Evolutionary conservation across 2,113 vertebrate species (phyloP).

Genomic region (Glaucomys volans): DNA sequence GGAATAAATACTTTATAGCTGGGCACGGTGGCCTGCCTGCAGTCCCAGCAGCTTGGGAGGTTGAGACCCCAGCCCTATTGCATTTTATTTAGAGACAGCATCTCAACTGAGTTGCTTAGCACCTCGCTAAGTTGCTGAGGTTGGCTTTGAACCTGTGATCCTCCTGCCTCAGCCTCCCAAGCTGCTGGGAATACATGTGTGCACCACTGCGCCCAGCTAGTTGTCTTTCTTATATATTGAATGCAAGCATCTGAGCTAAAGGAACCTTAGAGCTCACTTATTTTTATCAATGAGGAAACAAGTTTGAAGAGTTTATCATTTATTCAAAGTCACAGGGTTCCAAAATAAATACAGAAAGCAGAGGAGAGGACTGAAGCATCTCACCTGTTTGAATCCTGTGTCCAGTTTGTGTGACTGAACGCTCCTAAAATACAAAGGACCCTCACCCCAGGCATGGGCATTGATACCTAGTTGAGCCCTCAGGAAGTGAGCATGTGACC

Average conservation of each 20-base stretch:
- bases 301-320: not conserved
- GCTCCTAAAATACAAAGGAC: not conserved
- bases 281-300: not conserved
- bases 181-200: too few relatives aligned
- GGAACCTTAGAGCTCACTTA: not conserved
- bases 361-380: not conserved
- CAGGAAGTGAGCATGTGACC: not conserved
- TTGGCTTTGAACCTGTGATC: too few relatives aligned
- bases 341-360: not conserved
- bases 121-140: too few relatives aligned
- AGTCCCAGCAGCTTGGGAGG: too few relatives aligned
- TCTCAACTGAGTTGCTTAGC: too few relatives aligned
- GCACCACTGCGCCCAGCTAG: too few relatives aligned
- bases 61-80: too few relatives aligned
- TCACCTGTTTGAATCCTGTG: not conserved
- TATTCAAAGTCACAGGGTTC: not conserved
- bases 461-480: not conserved
- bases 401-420: not conserved
- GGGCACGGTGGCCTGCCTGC: too few relatives aligned
- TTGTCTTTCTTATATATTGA: constrained; percentile 29
- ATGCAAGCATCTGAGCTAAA: not conserved
- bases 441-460: not conserved
- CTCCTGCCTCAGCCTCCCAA: too few relatives aligned
- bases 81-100: too few relatives aligned
- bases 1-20: not conserved